Conservation (phyloP, 2,797 vertebrate species). For the Galaxias olidus region DNA sequence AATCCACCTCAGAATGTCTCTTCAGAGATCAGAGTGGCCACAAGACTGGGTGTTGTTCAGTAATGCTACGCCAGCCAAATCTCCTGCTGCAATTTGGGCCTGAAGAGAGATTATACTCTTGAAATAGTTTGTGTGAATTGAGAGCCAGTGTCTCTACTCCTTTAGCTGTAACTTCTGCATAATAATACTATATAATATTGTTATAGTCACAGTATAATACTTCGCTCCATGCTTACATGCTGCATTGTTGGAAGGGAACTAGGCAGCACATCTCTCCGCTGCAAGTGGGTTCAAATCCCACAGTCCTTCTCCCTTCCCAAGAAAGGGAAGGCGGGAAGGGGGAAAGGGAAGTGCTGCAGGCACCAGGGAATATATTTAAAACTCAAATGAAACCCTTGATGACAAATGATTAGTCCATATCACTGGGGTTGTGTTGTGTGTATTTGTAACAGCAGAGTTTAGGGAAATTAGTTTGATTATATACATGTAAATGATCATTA, state of each 20-base stretch:
- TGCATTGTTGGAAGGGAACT: conserved; percentile 41
- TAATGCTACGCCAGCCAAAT: neutral
- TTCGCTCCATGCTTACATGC: conserved; percentile 18
- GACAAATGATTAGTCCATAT: conserved; percentile 73
- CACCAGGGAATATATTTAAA: conserved; percentile 83
- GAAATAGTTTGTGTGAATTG: too few species aligned
- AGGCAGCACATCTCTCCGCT: conserved; percentile 37
- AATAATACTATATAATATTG: too few species aligned
- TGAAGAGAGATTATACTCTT: too few species aligned
- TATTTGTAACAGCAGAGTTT: neutral
- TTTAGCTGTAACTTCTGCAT: too few species aligned
- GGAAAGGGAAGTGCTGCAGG: conserved; percentile 37
- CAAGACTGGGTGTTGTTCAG: conserved; percentile 38
- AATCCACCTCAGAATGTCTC: too few species aligned
- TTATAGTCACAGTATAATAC: too few species aligned
- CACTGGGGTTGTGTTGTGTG: neutral
- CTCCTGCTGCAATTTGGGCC: too few species aligned
- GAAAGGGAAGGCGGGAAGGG: conserved; percentile 20
- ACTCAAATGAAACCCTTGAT: conserved; percentile 88
- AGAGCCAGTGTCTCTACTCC: too few species aligned
- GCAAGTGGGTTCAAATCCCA: conserved; percentile 37
- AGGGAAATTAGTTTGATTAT: neutral
- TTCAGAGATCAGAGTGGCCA: conserved; percentile 49
- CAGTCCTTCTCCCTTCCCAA: conserved; percentile 30
- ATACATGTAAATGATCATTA: too few species aligned